These are phyloP conservation scores for Clinocottus analis DNA, from an alignment of 2,113 vertebrate species.

Conservation along the genomic window DNA sequence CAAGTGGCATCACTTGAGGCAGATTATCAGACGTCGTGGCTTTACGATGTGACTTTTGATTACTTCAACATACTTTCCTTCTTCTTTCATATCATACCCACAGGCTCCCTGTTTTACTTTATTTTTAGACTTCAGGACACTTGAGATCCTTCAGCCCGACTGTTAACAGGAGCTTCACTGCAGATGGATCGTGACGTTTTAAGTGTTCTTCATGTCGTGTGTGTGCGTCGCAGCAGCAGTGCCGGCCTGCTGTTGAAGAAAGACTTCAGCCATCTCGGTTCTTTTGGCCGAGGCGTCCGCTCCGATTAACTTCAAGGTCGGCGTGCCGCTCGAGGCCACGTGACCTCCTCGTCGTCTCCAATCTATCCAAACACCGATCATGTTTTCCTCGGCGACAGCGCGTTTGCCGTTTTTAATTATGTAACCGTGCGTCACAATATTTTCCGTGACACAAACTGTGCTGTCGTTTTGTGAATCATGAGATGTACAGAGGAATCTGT, in stretches of 20 bases:
- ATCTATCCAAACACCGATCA: background rate
- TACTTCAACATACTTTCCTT: background rate
- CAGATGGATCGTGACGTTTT: background rate
- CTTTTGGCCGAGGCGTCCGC: background rate
- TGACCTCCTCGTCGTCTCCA: background rate
- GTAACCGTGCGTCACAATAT: background rate
- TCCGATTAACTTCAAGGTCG: background rate
- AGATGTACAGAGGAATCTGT: constrained; percentile 6
- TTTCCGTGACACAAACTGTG: background rate
- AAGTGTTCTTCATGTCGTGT: background rate
- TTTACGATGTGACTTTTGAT: constrained; percentile 25
- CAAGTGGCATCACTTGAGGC: background rate
- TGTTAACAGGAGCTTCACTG: background rate
- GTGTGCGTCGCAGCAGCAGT: background rate
- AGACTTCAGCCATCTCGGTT: background rate
- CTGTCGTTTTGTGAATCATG: background rate
- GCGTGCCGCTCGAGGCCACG: constrained; percentile 5
- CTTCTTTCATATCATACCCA: background rate
- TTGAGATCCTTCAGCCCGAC: background rate
- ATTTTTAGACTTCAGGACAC: background rate
- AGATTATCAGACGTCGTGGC: background rate
- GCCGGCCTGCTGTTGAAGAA: background rate
- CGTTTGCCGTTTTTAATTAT: background rate
- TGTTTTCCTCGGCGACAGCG: background rate
- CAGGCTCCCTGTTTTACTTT: background rate